Base-by-base conservation (phyloP, 2,113 vertebrate species). In the Gobiocypris rarus region DNA sequence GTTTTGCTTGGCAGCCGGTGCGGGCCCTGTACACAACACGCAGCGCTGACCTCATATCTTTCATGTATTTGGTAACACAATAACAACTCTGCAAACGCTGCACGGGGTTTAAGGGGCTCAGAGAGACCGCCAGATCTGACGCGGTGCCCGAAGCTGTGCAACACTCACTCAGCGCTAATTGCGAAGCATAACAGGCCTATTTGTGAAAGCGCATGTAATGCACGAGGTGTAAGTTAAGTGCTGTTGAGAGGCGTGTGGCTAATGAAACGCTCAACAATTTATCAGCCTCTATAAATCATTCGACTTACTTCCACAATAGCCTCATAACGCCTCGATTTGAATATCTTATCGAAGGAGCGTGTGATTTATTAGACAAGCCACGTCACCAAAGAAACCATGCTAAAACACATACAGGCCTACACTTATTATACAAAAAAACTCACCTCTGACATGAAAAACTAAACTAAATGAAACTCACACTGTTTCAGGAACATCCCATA, bases 21-120 rank as follows among this genome's bases (percentile, higher is more conserved):
- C 50, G 54, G 85, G 69, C 65, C 85, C 50, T 28, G 41, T 71
- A 87, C 85, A 81, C 87, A 84, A 71, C 85, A 84, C 6, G 10
- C 76, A 78, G 81, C 56, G 59, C 81, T 89, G 89, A 89, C 87
- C 83, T 89, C 87, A 89, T 87, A 87, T 88, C 88, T 88, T 86
- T 88, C 86, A 85, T 82, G 85, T 88, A 79, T 87, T 84, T 63
- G 81, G 74, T 75, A 86, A 87, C 85, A 26, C 73, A 82, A 80
- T 87, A 89, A 87, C 86, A 82, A 82, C 81, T 81, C 84, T 59
- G 82, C 4, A 4, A 87, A 85, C 54, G 81, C 73, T 38, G 43
- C 61, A 9, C 67, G 26, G 78, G 41, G 31, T 87, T 86, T 86
- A 86, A 82, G 71, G 78, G 86, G 86, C 77, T 84, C 74, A 9